Evolutionary conservation across 2,888 invertebrate species (phyloP).

Genomic region (Zygothrica quintamaculata): DNA sequence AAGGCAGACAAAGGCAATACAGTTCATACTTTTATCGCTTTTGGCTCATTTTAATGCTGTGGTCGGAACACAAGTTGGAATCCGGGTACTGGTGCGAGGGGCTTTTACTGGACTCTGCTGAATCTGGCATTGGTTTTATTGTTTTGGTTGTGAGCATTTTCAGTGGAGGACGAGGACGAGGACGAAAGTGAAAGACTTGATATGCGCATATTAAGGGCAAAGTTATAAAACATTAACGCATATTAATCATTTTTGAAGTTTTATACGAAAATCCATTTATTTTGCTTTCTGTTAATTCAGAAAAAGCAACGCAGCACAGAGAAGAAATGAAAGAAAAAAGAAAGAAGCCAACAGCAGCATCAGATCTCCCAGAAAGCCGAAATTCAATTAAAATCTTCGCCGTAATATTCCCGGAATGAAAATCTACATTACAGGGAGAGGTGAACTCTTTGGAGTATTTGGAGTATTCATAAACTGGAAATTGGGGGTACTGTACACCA

Average conservation of each 20-base stretch:
- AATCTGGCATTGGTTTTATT: conserved; percentile 37
- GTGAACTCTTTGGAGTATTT: no score
- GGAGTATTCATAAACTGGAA: no score
- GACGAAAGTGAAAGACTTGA: conserved; percentile 48
- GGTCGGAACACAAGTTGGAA: conserved; percentile 19
- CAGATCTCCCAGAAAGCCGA: conserved; percentile 27
- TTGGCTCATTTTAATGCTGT: conserved; percentile 74
- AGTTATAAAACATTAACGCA: conserved; percentile 77
- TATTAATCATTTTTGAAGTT: conserved; percentile 72
- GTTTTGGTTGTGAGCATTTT: conserved; percentile 24
- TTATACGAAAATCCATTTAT: conserved; percentile 71
- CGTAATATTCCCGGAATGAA: conserved; percentile 62
- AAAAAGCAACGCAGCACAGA: conserved; percentile 15
- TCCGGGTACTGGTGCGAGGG: conserved; percentile 5
- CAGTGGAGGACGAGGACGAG: conserved; percentile 53
- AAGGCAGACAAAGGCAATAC: conserved; percentile 69
- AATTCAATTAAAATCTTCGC: conserved; percentile 72
- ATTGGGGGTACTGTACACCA: conserved; percentile 18
- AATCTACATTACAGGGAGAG: conserved; percentile 32
- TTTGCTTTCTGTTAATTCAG: conserved; percentile 28
- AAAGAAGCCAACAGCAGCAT: conserved; percentile 3
- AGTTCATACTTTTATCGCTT: conserved; percentile 77
- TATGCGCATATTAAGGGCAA: conserved; percentile 70
- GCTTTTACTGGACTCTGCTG: conserved; percentile 9
- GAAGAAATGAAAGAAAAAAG: no score